Evolutionary conservation across 2,113 vertebrate species (phyloP).

Genomic region (Rhynchopsitta pachyrhyncha): DNA sequence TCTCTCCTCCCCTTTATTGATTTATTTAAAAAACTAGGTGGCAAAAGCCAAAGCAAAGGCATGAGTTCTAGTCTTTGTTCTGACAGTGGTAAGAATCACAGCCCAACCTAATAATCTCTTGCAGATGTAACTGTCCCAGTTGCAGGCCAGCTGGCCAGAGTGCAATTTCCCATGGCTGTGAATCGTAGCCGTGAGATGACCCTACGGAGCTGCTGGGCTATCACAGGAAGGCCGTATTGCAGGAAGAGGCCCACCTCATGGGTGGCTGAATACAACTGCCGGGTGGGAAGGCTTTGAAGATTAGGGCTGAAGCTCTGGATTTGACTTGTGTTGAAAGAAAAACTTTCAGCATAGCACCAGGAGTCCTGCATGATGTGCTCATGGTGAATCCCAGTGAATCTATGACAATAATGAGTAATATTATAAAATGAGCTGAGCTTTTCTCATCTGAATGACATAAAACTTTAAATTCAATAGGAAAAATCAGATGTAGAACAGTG

Average conservation of each 20-base stretch:
- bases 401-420: neutral
- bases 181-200: neutral
- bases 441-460: neutral
- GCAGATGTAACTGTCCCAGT: neutral
- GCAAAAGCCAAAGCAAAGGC: neutral
- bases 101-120: neutral
- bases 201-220: neutral
- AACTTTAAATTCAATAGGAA: neutral
- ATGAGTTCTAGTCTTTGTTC: neutral
- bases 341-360: neutral
- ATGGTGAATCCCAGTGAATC: neutral
- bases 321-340: neutral
- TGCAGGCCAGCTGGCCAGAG: neutral
- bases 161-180: rapidly evolving
- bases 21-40: neutral
- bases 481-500: neutral
- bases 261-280: neutral
- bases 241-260: neutral
- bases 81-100: neutral
- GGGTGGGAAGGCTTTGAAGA: neutral
- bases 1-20: neutral
- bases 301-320: neutral
- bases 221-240: neutral
- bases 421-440: neutral
- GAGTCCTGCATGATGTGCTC: neutral